These are phyloP conservation scores for Isurus oxyrinchus DNA, from an alignment of 2,113 vertebrate genomes.

Conservation along the genomic window DNA sequence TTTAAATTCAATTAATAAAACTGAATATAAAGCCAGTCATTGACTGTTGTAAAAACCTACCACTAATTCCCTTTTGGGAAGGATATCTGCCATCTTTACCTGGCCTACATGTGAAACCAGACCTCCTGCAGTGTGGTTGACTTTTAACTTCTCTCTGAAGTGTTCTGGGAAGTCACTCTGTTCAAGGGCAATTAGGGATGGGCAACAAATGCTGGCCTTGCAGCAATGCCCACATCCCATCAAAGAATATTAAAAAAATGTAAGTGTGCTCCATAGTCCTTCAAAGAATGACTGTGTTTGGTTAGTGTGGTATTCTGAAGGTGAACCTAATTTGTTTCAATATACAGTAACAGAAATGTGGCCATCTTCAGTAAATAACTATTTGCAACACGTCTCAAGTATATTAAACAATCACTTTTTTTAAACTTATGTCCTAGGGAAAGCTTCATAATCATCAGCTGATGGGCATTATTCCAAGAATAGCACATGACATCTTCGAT, in stretches of 20 bases:
- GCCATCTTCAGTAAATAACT: conserved; percentile 24
- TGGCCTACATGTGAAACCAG: too few species aligned
- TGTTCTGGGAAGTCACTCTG: too few species aligned
- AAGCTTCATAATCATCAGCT: conserved; percentile 76
- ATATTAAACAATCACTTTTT: neutral
- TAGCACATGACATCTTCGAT: conserved; percentile 84
- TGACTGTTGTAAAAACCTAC: too few species aligned
- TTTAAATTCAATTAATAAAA: too few species aligned
- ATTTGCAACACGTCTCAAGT: neutral
- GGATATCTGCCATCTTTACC: too few species aligned
- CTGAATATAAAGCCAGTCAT: neutral
- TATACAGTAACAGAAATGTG: neutral
- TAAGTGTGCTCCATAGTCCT: neutral
- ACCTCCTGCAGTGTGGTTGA: too few species aligned
- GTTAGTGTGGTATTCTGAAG: too few species aligned
- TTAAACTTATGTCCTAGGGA: conserved; percentile 56
- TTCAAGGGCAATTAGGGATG: too few species aligned
- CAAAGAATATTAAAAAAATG: neutral
- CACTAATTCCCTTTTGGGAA: too few species aligned
- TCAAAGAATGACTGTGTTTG: neutral
- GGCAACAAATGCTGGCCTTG: too few species aligned
- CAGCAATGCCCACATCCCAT: too few species aligned
- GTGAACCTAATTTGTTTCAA: neutral
- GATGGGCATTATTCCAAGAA: conserved; percentile 92
- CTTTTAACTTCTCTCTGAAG: too few species aligned